These are phyloP conservation scores for Cyclargus thomasi DNA, from an alignment of 1,140 invertebrate genomes.

Conservation along the genomic window DNA sequence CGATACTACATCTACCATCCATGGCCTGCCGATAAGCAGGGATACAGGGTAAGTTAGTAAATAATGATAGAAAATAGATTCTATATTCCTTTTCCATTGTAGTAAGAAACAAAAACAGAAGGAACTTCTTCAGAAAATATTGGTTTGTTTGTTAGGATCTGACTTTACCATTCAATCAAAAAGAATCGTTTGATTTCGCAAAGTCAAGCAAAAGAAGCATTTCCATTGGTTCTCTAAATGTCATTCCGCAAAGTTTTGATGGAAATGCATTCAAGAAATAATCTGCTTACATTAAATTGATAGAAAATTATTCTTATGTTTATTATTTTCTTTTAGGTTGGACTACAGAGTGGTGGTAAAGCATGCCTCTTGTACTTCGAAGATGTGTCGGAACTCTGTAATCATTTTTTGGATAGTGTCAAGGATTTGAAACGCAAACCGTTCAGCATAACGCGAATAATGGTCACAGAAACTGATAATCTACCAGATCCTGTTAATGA, in stretches of 20 bases:
- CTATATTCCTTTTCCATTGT: no score
- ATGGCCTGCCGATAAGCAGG: slow-evolving; percentile 58
- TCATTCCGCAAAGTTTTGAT: no score
- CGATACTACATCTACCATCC: slow-evolving; percentile 61
- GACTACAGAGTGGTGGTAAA: slow-evolving; percentile 56
- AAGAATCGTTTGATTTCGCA: no score
- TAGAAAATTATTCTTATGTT: no score
- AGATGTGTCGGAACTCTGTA: slow-evolving; percentile 42
- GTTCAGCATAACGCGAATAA: slow-evolving; percentile 68
- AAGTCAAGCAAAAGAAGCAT: no score
- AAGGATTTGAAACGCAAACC: slow-evolving; percentile 53
- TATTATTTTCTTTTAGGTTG: slow-evolving; percentile 40
- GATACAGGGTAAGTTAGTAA: slow-evolving; percentile 42
- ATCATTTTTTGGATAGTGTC: slow-evolving; percentile 62
- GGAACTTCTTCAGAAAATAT: no score
- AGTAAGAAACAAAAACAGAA: no score
- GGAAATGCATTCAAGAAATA: no score
- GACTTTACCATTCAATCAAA: no score
- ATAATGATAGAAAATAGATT: background rate
- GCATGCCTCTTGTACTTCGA: slow-evolving; percentile 55
- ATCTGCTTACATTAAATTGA: no score
- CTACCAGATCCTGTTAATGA: slow-evolving; percentile 69
- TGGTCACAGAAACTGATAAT: slow-evolving; percentile 54
- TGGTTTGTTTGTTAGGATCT: no score
- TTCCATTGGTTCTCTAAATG: no score